Evolutionary conservation across 30 jellyfish, hydroid and myxozoan species (phyloP).

Genomic region (Rhopilema esculentum): DNA sequence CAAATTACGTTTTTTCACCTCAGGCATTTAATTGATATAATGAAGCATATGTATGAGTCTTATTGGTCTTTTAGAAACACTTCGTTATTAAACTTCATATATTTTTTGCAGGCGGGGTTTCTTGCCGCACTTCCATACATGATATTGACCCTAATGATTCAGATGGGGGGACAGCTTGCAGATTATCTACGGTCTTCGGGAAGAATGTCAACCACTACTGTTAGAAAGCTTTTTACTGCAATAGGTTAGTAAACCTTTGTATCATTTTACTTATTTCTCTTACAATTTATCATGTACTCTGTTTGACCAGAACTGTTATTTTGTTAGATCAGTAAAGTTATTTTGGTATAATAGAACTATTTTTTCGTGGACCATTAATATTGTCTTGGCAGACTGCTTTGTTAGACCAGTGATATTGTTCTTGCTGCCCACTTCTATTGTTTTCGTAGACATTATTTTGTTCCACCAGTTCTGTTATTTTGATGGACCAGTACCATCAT

Average conservation of each 20-base stretch:
- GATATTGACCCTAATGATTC: conserved; percentile 78
- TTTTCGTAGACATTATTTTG: no score
- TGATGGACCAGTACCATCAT: no score
- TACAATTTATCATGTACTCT: not conserved
- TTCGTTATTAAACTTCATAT: no score
- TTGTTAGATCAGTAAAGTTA: no score
- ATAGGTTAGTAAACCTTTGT: conserved; percentile 44
- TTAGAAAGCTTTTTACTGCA: conserved; percentile 73
- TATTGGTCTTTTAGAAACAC: no score
- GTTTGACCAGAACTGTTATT: no score
- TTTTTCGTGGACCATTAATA: not conserved
- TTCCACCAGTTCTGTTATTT: no score
- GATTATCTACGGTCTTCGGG: conserved; percentile 57
- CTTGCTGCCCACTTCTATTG: no score
- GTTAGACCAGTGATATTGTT: no score
- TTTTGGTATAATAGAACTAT: not conserved
- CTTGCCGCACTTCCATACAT: conserved; percentile 85
- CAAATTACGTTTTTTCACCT: no score
- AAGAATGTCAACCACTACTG: conserved; percentile 80
- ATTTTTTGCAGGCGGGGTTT: conserved; percentile 81
- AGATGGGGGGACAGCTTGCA: conserved; percentile 87
- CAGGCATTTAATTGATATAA: no score
- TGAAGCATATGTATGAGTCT: no score
- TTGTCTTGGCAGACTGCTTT: not conserved
- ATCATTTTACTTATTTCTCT: not conserved